A percentile compares a stretch with the other conserved stretches of the same genome.
Conservation (phyloP, 2,888 invertebrate species). For the Calameuta idolon region DNA sequence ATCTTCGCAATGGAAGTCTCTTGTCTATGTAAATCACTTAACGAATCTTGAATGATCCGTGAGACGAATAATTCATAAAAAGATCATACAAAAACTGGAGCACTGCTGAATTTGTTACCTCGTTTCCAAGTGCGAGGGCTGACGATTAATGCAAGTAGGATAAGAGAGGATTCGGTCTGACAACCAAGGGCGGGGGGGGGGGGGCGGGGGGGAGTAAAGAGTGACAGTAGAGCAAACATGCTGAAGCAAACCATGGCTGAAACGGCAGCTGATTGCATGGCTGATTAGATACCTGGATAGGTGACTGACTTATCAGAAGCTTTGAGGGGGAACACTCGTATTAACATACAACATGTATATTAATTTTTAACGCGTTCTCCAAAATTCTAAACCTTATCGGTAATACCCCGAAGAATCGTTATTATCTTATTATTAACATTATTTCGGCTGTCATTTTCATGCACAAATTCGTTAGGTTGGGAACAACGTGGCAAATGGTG, state of each 20-base stretch:
- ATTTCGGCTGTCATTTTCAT: constrained; percentile 22
- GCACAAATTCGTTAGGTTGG: constrained; percentile 19
- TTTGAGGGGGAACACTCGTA: not conserved
- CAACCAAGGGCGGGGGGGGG: no score
- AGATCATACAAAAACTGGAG: not conserved
- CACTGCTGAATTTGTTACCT: not conserved
- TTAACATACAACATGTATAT: constrained; percentile 1
- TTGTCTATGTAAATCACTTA: not conserved
- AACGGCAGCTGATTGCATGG: not conserved
- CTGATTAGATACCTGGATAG: not conserved
- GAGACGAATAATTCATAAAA: not conserved
- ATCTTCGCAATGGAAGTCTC: not conserved
- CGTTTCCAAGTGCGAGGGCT: not conserved
- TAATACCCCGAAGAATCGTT: not conserved
- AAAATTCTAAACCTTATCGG: no score
- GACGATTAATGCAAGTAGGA: not conserved
- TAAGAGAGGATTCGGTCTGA: not conserved
- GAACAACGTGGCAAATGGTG: not conserved
- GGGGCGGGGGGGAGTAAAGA: not conserved
- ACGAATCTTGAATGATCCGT: not conserved
- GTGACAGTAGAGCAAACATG: not conserved
- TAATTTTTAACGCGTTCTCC: no score
- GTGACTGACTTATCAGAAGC: not conserved
- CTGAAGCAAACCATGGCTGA: not conserved
- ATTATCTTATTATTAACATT: constrained; percentile 23